Evolutionary conservation across 2,113 vertebrate species (phyloP), one percentile per base, ranked within the genome.

Genomic region (Tachuris rubrigastra): DNA sequence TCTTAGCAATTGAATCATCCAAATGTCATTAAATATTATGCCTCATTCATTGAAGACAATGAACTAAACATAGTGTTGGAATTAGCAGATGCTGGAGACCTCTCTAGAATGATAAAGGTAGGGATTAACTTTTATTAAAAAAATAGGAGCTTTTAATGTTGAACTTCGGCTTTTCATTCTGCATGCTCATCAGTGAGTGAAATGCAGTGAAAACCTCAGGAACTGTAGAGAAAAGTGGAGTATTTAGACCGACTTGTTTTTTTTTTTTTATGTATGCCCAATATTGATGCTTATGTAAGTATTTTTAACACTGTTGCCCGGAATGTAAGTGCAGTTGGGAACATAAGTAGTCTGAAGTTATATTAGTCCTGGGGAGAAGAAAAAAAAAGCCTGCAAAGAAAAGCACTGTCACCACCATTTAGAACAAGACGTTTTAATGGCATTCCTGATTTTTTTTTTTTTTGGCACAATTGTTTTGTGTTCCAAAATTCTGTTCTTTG

Each of bases 61-160:
- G 99, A 99, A 90, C 98, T 99, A 89, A 99, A 99, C 97, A 99
- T 99, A 96, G 99, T 99, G 68, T 97, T 99, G 98, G 99, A 99
- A 97, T 98, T 99, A 92, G 99, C 99, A 19, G 99, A 99, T 97
- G 99, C 99, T 69, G 99, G 99, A 41, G 99, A 99, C 96, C 99
- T 99, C 58, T 99, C 99, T 80, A 98, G 98, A 96, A 99, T 99
- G 99, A 99, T 99, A 98, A 99, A 99, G 99, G 99, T 99, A 98
- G 89, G 96, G 21, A 52, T 63, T 67, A 85, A 60, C 37, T 42
- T 31, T 56, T 6, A 6, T 25, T 14, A 52, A 63, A 21, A 68
- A 21, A 68, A 8, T 25, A 35, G 87, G 28, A 55, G 5, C 15
- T 39, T 74, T 1, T 74, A 27, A 33, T 2, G 6, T 39, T 90